phyloP scores from a whole-genome alignment of 2,888 invertebrate genomes.

The Hydriomena furcata region DNA sequence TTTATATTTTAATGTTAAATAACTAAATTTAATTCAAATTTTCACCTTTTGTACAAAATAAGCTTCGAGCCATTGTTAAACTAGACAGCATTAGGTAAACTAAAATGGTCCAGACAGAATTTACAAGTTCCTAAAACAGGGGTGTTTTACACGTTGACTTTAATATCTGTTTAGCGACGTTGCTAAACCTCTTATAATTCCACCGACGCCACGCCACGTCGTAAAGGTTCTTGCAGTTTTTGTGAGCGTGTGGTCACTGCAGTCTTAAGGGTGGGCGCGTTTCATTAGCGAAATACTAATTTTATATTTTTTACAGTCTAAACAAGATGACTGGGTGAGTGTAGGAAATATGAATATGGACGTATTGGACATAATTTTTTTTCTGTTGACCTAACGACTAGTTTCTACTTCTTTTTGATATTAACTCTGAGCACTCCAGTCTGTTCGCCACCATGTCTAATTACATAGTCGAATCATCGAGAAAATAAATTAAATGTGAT shows the following conservation, averaged over 20 bases:
- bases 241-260: constrained; percentile 76
- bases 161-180: constrained; percentile 52
- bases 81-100: background rate
- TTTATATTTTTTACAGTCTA: background rate
- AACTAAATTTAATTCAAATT: background rate
- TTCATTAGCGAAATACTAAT: constrained; percentile 27
- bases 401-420: too few relatives aligned
- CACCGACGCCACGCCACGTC: constrained; percentile 46
- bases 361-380: too few relatives aligned
- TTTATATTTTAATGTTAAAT: too few relatives aligned
- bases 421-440: too few relatives aligned
- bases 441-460: too few relatives aligned
- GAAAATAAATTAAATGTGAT: too few relatives aligned
- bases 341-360: too few relatives aligned
- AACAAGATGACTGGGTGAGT: too few relatives aligned
- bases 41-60: background rate
- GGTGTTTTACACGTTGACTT: constrained; percentile 41
- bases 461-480: too few relatives aligned
- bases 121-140: constrained; percentile 13
- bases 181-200: constrained; percentile 72
- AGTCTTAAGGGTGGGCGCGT: constrained; percentile 63
- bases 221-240: constrained; percentile 80
- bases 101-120: constrained; percentile 16
- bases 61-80: background rate
- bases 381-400: too few relatives aligned